Evolutionary conservation across 2,113 vertebrate species (phyloP).

Genomic region (Halcyon senegalensis): DNA sequence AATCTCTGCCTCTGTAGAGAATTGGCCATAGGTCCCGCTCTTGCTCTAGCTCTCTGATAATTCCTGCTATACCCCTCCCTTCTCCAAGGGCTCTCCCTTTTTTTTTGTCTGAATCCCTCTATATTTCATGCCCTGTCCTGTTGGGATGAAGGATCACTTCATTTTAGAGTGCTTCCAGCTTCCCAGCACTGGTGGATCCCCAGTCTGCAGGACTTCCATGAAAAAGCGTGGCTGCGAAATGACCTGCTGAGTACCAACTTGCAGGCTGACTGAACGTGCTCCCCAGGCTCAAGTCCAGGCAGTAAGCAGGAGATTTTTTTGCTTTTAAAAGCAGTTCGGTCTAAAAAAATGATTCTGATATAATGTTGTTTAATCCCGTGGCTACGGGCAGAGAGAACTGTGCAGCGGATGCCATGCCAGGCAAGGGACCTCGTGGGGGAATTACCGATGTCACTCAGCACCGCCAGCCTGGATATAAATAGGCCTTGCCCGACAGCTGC

Average conservation of each 20-base stretch:
- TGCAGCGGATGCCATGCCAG: background rate
- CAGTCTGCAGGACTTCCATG: background rate
- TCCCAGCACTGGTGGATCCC: background rate
- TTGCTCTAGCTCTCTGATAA: background rate
- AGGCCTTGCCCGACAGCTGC: slow-evolving; percentile 38
- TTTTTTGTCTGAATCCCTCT: background rate
- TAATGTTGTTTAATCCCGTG: background rate
- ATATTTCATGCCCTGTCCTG: background rate
- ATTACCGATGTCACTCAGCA: background rate
- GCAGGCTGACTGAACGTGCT: background rate
- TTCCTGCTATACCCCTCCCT: background rate
- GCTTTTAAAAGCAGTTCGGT: background rate
- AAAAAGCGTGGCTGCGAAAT: background rate
- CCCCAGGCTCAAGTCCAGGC: fast-evolving
- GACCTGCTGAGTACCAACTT: background rate
- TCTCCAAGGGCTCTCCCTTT: fast-evolving
- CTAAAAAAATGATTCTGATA: background rate
- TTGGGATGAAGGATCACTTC: background rate
- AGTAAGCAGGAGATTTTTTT: background rate
- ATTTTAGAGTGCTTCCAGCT: background rate
- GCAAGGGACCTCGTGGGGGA: background rate
- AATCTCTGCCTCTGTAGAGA: background rate
- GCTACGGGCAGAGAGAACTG: background rate
- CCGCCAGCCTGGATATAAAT: slow-evolving; percentile 42
- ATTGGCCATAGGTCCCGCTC: background rate